These are phyloP conservation scores for Thumatha senex DNA, from an alignment of 2,888 invertebrate species.

Conservation along the genomic window DNA sequence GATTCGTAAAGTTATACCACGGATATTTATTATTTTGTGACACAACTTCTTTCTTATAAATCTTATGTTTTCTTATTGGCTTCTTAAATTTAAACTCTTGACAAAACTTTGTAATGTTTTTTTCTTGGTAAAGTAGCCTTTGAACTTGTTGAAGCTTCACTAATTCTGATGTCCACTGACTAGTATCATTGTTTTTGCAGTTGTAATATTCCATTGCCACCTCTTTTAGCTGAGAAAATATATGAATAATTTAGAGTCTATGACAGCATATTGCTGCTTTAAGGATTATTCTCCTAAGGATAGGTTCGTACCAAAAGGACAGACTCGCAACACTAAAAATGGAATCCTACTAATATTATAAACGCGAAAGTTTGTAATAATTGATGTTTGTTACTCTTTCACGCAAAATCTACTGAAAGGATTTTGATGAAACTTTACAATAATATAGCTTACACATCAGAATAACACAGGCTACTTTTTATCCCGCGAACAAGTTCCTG, in stretches of 20 bases:
- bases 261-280: neutral
- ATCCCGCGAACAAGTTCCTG: no score
- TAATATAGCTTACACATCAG: no score
- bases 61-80: constrained; percentile 43
- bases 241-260: neutral
- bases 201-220: constrained; percentile 88
- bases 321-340: no score
- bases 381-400: no score
- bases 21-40: constrained; percentile 73
- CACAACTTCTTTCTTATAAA: constrained; percentile 56
- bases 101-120: constrained; percentile 64
- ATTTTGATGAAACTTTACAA: no score
- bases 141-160: constrained; percentile 70
- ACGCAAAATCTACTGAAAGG: no score
- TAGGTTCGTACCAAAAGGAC: no score
- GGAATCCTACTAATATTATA: no score
- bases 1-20: constrained; percentile 67
- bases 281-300: no score
- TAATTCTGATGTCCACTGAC: constrained; percentile 73
- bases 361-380: no score
- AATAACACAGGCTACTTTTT: no score
- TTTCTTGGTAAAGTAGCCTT: constrained; percentile 68
- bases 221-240: constrained; percentile 85
- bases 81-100: constrained; percentile 62
- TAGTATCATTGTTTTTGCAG: constrained; percentile 81